Evolutionary conservation across 35 echinoderm and acorn worm species (phyloP), one percentile per base, ranked within the genome.

Genomic region (Ophioderma brevispina): DNA sequence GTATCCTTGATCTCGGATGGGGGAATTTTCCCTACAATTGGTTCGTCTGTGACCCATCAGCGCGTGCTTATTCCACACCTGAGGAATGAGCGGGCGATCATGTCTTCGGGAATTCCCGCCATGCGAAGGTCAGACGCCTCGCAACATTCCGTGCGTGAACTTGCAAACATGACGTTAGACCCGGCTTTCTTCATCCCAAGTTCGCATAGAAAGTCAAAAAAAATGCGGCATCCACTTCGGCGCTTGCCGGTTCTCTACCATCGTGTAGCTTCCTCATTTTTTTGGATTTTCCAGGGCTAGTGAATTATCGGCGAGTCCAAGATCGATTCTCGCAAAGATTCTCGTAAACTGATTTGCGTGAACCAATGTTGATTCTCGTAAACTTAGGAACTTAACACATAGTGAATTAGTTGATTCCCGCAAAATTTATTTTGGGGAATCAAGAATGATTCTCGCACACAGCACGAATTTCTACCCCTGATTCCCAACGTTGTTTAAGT

Each of bases 1-100:
- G 36, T 76, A 21, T 87, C 84, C 13, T 85, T 1, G 13, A 40
- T 36, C 25, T 87, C 64, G 35, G 32, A 18, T 36, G 28, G 1
- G 55, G 55, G 33, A 87, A 76, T 28, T 75, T 36, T 13, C 76
- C 84, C 4, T 35, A 11, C 8, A 25, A 64, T 23, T 34, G 11
- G 35, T 87, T 33, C 19, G 76, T 64, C 75, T 87, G 40, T 18
- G 84, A 76, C 5, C 84, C 63, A 87, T 87, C 84, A 87, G 63
- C 1, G 49, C 56, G 37, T 87, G 14, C 55, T 38, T 1, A 87
- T 87, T 23, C 56, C 84, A 64, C 49, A 64, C 13, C 55, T 10
- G 19, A 87, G 39, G 63, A 87, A 87, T 76, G 84, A 76, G 17
- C 56, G 49, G 14, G 28, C 13, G 13, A 87, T 75, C 13, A 87